Evolutionary conservation across 2,113 vertebrate species (phyloP).

Genomic region (Odobenus rosmarus): DNA sequence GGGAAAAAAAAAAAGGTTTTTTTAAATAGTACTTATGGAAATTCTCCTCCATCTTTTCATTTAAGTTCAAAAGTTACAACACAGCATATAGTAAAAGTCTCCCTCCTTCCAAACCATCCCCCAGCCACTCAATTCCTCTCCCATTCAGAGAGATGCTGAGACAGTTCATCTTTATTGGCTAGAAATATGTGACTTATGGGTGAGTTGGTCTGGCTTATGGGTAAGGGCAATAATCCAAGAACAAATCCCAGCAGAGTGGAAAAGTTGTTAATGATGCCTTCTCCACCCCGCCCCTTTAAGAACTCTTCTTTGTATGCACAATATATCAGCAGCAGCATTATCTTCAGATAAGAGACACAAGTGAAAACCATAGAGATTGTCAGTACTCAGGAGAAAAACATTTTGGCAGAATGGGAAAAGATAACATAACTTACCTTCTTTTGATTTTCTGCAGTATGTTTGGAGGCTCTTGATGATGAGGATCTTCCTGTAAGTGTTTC

Average conservation of each 20-base stretch:
- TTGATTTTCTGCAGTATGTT: neutral
- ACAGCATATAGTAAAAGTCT: neutral
- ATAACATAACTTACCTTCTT: neutral
- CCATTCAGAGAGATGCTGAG: neutral
- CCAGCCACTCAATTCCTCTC: neutral
- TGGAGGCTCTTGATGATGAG: neutral
- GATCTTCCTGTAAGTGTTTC: slow-evolving; percentile 26
- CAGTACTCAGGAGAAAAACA: neutral
- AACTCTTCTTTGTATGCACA: neutral
- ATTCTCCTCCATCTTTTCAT: neutral
- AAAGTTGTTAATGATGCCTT: slow-evolving; percentile 13
- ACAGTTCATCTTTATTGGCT: neutral
- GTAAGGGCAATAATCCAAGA: slow-evolving; percentile 26
- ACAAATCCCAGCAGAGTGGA: slow-evolving; percentile 52
- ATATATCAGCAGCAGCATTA: neutral
- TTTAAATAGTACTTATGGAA: neutral
- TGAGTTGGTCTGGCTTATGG: slow-evolving; percentile 28
- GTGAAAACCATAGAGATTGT: neutral
- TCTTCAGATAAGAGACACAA: neutral
- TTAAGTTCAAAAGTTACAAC: slow-evolving; percentile 31
- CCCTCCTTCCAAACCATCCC: neutral
- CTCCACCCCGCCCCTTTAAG: neutral
- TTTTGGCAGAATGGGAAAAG: neutral
- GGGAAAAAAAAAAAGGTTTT: neutral
- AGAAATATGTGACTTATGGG: slow-evolving; percentile 33